These are phyloP conservation scores for Hartigia nigra DNA, from an alignment of 2,888 invertebrate species.

Conservation along the genomic window DNA sequence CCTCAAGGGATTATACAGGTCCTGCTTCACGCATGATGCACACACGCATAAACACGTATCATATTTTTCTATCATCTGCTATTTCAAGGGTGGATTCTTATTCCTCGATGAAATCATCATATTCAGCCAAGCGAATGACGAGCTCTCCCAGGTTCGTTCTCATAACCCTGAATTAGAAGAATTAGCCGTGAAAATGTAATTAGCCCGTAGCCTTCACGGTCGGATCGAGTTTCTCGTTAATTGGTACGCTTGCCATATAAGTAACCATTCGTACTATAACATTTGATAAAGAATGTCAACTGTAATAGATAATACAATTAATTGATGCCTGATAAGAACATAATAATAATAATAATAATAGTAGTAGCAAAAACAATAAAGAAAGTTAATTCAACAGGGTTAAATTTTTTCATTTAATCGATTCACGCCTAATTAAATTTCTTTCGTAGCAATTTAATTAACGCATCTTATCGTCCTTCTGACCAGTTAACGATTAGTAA, in stretches of 20 bases:
- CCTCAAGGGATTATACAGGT: not conserved
- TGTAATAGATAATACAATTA: not conserved
- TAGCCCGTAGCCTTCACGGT: conserved; percentile 30
- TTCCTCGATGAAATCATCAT: not conserved
- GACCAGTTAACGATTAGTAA: no score
- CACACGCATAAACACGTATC: no score
- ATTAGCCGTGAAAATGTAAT: conserved; percentile 37
- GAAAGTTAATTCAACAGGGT: not conserved
- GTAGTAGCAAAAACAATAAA: not conserved
- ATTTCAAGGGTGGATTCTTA: not conserved
- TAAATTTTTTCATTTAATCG: not conserved
- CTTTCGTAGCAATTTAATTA: not conserved
- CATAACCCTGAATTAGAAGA: conserved; percentile 56
- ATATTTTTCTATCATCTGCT: no score
- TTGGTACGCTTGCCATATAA: not conserved
- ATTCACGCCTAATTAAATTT: not conserved
- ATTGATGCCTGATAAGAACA: not conserved
- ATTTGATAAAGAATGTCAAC: not conserved
- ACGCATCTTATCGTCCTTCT: not conserved
- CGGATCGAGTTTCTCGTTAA: conserved; percentile 25
- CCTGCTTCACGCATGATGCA: not conserved
- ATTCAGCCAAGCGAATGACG: conserved; percentile 4
- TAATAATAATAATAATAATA: not conserved
- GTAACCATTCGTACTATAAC: not conserved
- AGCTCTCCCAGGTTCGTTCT: conserved; percentile 31